Evolutionary conservation across 2,888 invertebrate genomes (phyloP).

Genomic region (Aphodius sticticus): DNA sequence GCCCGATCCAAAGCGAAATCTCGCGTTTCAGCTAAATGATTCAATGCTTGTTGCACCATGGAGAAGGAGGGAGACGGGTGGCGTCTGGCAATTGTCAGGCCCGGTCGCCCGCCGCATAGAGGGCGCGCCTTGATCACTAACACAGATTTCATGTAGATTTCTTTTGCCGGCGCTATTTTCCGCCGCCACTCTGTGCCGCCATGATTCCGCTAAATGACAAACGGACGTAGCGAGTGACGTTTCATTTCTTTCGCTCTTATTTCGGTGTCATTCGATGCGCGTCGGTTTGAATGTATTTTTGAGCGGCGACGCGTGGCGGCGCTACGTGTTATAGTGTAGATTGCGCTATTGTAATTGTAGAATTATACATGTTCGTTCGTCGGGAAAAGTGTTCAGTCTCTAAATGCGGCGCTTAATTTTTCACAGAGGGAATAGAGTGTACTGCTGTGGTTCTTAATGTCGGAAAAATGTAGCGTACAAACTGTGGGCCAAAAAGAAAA

Average conservation of each 20-base stretch:
- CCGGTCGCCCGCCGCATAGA: background rate
- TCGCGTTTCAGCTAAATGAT: background rate
- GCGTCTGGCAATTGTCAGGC: background rate
- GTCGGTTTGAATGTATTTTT: too few species aligned
- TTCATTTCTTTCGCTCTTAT: background rate
- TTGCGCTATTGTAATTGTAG: too few species aligned
- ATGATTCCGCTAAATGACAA: background rate
- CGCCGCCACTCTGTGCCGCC: background rate
- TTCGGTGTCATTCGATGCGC: background rate
- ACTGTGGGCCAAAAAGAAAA: too few species aligned
- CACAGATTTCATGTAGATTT: background rate
- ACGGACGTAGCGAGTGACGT: background rate
- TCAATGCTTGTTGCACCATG: background rate
- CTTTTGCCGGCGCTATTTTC: background rate
- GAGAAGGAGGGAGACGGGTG: background rate
- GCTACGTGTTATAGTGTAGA: too few species aligned
- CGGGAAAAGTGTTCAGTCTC: too few species aligned
- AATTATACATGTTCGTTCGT: too few species aligned
- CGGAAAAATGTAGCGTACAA: too few species aligned
- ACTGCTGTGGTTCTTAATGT: too few species aligned
- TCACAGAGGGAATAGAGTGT: too few species aligned
- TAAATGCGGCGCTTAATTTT: too few species aligned
- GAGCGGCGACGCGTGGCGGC: too few species aligned
- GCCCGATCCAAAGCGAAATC: background rate
- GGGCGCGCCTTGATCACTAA: background rate